Evolutionary conservation across 2,888 invertebrate genomes (phyloP).

Genomic region (Meliscaeva auricollis): DNA sequence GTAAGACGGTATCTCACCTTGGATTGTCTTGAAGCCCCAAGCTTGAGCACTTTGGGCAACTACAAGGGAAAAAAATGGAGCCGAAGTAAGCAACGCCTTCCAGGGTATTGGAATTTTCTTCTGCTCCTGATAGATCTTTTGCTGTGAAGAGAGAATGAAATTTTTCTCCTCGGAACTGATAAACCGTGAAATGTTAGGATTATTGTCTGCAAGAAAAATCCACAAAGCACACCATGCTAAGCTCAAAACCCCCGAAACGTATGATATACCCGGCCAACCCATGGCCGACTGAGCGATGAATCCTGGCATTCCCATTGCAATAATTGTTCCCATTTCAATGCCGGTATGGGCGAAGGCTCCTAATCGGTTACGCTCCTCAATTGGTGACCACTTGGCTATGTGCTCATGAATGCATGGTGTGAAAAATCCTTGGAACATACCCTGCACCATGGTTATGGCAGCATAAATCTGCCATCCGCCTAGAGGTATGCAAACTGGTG

Average conservation of each 20-base stretch:
- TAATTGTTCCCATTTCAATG: constrained; percentile 32
- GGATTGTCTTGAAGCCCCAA: constrained; percentile 89
- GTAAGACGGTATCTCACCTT: constrained; percentile 88
- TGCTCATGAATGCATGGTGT: constrained; percentile 31
- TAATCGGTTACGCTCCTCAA: constrained; percentile 18
- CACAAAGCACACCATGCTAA: constrained; percentile 22
- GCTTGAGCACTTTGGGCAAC: constrained; percentile 87
- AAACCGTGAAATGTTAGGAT: constrained; percentile 16
- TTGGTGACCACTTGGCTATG: constrained; percentile 31
- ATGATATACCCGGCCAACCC: constrained; percentile 34
- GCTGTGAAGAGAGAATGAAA: constrained; percentile 12
- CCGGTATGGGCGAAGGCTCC: constrained; percentile 25
- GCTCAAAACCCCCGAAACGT: constrained; percentile 11
- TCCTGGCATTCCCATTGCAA: constrained; percentile 83
- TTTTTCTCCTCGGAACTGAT: constrained; percentile 60
- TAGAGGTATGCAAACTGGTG: constrained; percentile 20
- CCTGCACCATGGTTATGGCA: constrained; percentile 8
- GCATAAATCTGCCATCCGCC: constrained; percentile 21
- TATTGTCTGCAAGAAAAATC: constrained; percentile 6
- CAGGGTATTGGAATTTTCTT: constrained; percentile 24
- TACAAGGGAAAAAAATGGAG: constrained; percentile 81
- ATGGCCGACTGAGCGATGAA: constrained; percentile 13
- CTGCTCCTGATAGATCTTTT: constrained; percentile 1
- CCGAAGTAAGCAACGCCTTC: constrained; percentile 16
- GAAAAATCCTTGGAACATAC: constrained; percentile 22